Percentiles rank a stretch among this genome's conserved stretches.
Conservation (phyloP, 2,797 vertebrate genomes). For the Xenops minutus region DNA sequence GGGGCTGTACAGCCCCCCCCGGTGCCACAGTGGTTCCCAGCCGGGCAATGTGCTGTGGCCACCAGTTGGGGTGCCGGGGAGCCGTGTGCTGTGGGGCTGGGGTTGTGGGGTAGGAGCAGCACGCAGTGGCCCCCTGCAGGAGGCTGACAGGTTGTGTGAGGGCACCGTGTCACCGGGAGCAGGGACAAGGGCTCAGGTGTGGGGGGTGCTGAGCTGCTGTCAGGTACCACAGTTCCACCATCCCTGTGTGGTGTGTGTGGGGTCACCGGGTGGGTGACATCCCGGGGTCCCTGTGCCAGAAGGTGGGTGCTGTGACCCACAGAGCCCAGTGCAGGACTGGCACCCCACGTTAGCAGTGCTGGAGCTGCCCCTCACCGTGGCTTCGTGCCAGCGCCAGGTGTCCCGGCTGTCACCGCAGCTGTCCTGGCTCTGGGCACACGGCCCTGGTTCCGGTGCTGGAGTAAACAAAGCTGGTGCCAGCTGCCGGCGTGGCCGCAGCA, state of each 20-base stretch:
- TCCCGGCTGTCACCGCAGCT: neutral
- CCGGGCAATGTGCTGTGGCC: neutral
- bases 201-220: neutral
- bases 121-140: neutral
- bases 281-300: accelerated
- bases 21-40: accelerated
- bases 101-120: neutral
- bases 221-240: accelerated
- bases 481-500: neutral
- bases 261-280: accelerated
- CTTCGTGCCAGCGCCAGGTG: neutral
- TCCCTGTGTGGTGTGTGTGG: accelerated
- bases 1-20: neutral
- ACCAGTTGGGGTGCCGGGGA: neutral
- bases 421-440: neutral
- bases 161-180: neutral
- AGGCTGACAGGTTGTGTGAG: no score
- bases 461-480: constrained; percentile 34
- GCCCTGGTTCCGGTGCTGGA: neutral
- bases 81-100: neutral
- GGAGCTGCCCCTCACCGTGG: accelerated
- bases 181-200: neutral
- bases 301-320: neutral
- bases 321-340: neutral
- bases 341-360: accelerated